Base-by-base conservation (phyloP, 2,888 invertebrate genomes). In the Bellardia bayeri region DNA sequence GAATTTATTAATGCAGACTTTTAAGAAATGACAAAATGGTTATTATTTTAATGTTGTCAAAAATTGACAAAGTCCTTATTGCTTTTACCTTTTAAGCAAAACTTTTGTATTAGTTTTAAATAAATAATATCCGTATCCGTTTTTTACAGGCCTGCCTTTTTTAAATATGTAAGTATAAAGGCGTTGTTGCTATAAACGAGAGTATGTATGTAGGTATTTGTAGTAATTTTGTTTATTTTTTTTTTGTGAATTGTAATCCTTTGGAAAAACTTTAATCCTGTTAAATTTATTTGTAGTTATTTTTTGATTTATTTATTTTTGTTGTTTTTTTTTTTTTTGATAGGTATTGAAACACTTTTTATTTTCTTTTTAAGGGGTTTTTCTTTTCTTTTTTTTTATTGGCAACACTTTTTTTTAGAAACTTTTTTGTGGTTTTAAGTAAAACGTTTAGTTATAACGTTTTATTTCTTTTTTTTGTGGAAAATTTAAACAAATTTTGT, bases 241-340 rank as follows among this genome's bases (percentile, higher is more conserved):
- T 2, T 2, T 7, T 51, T 13, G 13, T 33, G 13, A 51, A 51
- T n/a, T 51, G 58, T 82, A 82, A 82, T 82, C 81, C 81, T 66
- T 23, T 23, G 49, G 14, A 49, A 79, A 9, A 45, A 23, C 40
- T 80, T 66, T 82, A 66, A 82, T 82, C 81, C 81, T 56, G 51
- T 71, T 30, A 37, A 13, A 54, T 54, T 54, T 16, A 11, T 16
- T 33, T 56, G 30, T 66, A 40, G 63, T 16, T n/a, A n/a, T n/a
- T 23, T 23, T 23, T 23, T 23, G 0, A 2, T 1, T 23, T 40
- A 45, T 33, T 33, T 37, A 37, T 37, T 37, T 37, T 1, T 63
- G 8, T 64, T 51, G 23, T 54, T n/a, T 11, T 14, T 61, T 63
- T 81, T 51, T 49, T 58, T 23, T 23, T 23, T 23, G n/a, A 23